These are phyloP conservation scores for Oscarella lobularis DNA, from an alignment of 37 sponge, comb jelly and placozoan genomes.

Conservation along the genomic window DNA sequence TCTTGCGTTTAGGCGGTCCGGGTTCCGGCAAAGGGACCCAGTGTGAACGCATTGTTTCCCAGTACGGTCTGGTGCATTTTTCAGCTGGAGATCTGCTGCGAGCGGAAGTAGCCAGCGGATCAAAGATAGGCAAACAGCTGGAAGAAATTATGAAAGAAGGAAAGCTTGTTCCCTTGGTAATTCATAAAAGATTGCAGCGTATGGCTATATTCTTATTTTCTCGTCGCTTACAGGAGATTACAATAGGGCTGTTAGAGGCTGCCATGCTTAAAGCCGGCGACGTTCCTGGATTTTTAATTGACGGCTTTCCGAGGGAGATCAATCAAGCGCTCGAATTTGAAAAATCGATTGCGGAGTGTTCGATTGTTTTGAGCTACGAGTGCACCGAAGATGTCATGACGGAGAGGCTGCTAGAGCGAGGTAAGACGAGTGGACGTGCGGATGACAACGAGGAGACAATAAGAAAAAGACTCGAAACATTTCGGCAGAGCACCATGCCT, in stretches of 20 bases:
- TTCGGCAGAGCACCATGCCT: constrained; percentile 42
- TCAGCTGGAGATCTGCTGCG: constrained; percentile 78
- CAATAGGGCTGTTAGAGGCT: constrained; percentile 21
- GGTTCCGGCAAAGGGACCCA: constrained; percentile 84
- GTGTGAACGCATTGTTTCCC: constrained; percentile 38
- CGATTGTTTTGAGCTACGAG: constrained; percentile 49
- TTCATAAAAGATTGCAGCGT: too few species aligned
- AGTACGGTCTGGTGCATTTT: constrained; percentile 56
- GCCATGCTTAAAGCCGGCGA: constrained; percentile 24
- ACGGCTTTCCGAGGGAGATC: constrained; percentile 78
- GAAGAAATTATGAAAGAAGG: constrained; percentile 64
- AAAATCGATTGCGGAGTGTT: constrained; percentile 39
- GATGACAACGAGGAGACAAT: constrained; percentile 85
- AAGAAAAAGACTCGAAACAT: constrained; percentile 46
- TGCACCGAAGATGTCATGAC: constrained; percentile 68
- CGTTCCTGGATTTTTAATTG: constrained; percentile 54
- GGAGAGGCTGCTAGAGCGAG: constrained; percentile 41
- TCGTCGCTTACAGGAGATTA: constrained; percentile 24
- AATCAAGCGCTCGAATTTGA: constrained; percentile 54
- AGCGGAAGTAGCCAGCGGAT: constrained; percentile 59
- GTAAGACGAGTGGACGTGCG: constrained; percentile 52
- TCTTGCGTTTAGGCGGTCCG: constrained; percentile 47
- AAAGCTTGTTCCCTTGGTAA: constrained; percentile 50
- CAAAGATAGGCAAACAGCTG: constrained; percentile 40
- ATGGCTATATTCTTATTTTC: too few species aligned